These are phyloP conservation scores for Neoscelio sp. DNA, from an alignment of 2,888 invertebrate species.

Conservation along the genomic window DNA sequence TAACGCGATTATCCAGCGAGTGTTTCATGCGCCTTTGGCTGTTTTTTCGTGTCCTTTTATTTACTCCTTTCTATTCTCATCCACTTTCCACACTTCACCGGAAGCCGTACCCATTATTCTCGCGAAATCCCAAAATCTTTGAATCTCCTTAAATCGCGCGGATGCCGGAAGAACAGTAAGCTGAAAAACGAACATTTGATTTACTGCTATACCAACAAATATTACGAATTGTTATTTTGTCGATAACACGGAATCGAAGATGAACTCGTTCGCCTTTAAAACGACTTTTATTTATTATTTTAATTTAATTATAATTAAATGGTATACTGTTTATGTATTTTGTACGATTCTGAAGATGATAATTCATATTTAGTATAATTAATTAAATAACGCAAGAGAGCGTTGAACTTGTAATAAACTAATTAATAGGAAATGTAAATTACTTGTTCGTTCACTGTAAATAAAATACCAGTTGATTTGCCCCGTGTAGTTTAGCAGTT, in stretches of 20 bases:
- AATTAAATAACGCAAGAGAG: no score
- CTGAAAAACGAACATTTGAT: slow-evolving; percentile 58
- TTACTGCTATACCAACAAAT: slow-evolving; percentile 17
- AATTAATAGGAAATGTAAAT: no score
- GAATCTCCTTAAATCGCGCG: slow-evolving; percentile 60
- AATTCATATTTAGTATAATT: no score
- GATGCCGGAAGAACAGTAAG: slow-evolving; percentile 46
- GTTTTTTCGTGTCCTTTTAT: slow-evolving; percentile 62
- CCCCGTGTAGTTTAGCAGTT: no score
- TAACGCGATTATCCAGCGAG: slow-evolving; percentile 70
- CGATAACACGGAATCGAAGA: slow-evolving; percentile 2
- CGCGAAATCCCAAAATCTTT: slow-evolving; percentile 75
- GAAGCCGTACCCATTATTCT: slow-evolving; percentile 74
- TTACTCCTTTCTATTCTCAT: slow-evolving; percentile 67
- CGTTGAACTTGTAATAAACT: no score
- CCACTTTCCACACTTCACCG: slow-evolving; percentile 65
- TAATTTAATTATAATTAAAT: neutral
- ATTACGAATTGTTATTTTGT: slow-evolving; percentile 6
- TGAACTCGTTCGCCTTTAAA: neutral
- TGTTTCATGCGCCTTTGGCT: slow-evolving; percentile 55
- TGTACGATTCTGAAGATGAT: no score
- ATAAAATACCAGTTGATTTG: no score
- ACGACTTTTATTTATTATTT: slow-evolving; percentile 12
- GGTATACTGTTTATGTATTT: neutral
- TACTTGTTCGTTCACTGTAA: no score